Conservation (phyloP, 2,797 vertebrate species). For the Spinibarbus caldwelli region DNA sequence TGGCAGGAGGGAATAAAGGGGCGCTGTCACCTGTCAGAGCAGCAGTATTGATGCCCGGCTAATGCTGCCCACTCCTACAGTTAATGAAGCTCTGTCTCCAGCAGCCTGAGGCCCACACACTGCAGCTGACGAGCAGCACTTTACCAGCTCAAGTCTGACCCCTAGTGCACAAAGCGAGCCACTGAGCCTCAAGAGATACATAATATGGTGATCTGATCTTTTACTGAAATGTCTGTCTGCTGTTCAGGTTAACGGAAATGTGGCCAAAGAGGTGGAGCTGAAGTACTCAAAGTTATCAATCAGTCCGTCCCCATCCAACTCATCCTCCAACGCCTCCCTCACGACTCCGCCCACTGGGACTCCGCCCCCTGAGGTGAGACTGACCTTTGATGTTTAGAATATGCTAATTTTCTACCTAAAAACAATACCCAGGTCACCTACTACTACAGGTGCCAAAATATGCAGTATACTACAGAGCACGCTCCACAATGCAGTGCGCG, state of each 20-base stretch:
- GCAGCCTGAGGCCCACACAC: slow-evolving; percentile 11
- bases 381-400: not conserved
- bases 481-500: not conserved
- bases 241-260: slow-evolving; percentile 72
- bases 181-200: slow-evolving; percentile 46
- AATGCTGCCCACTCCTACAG: slow-evolving; percentile 15
- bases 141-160: slow-evolving; percentile 53
- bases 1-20: slow-evolving; percentile 9
- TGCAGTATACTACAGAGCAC: not conserved
- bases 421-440: too few relatives aligned
- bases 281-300: slow-evolving; percentile 72
- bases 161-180: slow-evolving; percentile 53
- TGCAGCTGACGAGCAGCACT: not conserved
- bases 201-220: not conserved
- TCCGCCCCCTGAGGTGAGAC: slow-evolving; percentile 75
- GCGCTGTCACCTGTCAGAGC: slow-evolving; percentile 35
- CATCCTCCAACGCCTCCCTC: slow-evolving; percentile 76
- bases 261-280: slow-evolving; percentile 62
- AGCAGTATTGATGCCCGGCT: not conserved
- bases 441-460: not conserved
- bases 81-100: slow-evolving; percentile 22
- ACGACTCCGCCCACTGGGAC: slow-evolving; percentile 66
- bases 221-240: not conserved
- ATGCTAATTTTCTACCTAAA: not conserved
- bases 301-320: slow-evolving; percentile 77